Conservation (phyloP, 2,113 vertebrate species). For the Marcusenius ussheri region DNA sequence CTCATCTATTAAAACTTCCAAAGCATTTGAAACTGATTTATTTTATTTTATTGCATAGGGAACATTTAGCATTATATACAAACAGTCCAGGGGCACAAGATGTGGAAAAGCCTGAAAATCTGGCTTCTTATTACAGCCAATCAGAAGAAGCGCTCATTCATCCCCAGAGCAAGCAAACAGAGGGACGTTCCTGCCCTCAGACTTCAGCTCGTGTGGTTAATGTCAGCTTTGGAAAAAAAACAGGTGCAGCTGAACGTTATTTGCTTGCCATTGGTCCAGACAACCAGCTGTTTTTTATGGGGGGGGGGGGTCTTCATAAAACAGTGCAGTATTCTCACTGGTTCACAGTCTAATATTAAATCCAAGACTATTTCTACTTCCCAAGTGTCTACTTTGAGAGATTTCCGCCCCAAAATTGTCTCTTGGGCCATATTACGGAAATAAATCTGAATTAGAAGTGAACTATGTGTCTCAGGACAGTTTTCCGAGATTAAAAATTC, state of each 20-base stretch:
- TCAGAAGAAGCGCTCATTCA: not conserved
- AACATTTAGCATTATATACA: not conserved
- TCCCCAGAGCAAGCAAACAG: not conserved
- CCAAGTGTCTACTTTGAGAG: not conserved
- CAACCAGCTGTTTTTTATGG: not conserved
- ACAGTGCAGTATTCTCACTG: not conserved
- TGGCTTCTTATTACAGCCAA: not conserved
- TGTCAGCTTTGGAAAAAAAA: not conserved
- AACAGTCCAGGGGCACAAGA: not conserved
- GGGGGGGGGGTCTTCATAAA: not conserved
- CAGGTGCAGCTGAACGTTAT: not conserved
- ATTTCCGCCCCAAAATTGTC: not conserved
- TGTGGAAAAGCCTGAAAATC: not conserved
- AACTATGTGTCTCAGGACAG: not conserved
- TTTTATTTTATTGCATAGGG: not conserved
- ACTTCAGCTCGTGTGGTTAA: not conserved
- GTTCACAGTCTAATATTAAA: not conserved
- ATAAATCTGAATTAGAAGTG: not conserved
- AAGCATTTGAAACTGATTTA: not conserved
- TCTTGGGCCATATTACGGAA: no score
- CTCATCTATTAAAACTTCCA: not conserved
- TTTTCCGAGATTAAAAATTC: not conserved
- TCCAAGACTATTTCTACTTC: not conserved
- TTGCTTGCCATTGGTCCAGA: not conserved
- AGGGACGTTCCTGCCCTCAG: not conserved